These are phyloP conservation scores for Leptinotarsa haldemani DNA, from an alignment of 2,888 invertebrate genomes.

Conservation along the genomic window DNA sequence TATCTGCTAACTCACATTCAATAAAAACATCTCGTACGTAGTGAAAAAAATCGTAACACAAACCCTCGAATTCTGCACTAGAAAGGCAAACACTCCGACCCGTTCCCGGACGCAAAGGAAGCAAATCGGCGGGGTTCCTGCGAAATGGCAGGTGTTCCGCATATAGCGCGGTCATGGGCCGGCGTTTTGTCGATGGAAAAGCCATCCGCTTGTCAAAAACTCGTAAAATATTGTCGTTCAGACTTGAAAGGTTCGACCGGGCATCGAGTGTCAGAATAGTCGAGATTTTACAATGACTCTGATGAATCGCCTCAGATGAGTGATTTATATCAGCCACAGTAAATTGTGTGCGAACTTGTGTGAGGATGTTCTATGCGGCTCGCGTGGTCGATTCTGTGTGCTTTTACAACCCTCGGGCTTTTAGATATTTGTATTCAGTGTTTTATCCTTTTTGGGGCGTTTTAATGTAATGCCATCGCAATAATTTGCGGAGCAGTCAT, in stretches of 20 bases:
- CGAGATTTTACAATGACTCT: constrained; percentile 63
- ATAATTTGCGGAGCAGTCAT: no score
- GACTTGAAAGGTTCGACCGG: constrained; percentile 63
- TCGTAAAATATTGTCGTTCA: constrained; percentile 75
- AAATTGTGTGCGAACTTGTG: constrained; percentile 63
- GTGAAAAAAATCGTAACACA: background rate
- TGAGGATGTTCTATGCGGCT: background rate
- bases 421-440: constrained; percentile 7
- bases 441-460: background rate
- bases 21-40: background rate
- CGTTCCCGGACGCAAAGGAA: background rate
- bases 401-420: constrained; percentile 1
- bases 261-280: constrained; percentile 44
- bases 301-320: constrained; percentile 66
- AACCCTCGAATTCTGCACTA: background rate
- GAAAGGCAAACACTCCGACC: background rate
- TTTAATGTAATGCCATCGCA: no score
- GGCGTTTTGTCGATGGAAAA: constrained; percentile 65
- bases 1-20: background rate
- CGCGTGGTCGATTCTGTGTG: background rate
- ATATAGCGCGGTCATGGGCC: constrained; percentile 16
- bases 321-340: constrained; percentile 67
- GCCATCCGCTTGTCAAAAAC: constrained; percentile 76
- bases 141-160: constrained; percentile 23
- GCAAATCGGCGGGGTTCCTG: constrained; percentile 13